Percentiles rank a stretch among this genome's conserved stretches.
phyloP scores from a whole-genome alignment of 2,888 invertebrate species.

The Carcina quercana region DNA sequence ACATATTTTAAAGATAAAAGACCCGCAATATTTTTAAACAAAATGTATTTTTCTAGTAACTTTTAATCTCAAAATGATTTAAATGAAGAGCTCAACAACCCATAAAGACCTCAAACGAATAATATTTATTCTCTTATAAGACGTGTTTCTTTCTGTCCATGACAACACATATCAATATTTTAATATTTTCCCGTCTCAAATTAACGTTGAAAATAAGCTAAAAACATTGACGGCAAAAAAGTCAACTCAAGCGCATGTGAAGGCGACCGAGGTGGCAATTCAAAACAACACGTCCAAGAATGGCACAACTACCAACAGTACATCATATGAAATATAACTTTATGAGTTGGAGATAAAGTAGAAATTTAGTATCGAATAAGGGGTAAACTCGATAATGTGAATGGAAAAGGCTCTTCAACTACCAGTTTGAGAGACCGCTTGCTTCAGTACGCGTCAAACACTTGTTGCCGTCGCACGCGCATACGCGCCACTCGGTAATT shows the following conservation, averaged over 20 bases:
- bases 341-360: not conserved
- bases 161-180: not conserved
- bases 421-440: conserved; percentile 59
- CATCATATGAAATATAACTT: conserved; percentile 13
- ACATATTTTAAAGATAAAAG: too few relatives aligned
- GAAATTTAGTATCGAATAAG: conserved; percentile 19
- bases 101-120: too few relatives aligned
- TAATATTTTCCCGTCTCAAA: not conserved
- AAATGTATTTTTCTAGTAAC: too few relatives aligned
- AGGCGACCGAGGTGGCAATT: conserved; percentile 63
- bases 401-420: conserved; percentile 58
- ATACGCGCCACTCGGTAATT: conserved; percentile 45
- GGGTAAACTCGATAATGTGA: conserved; percentile 45
- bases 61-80: too few relatives aligned
- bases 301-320: conserved; percentile 19
- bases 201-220: conserved; percentile 28
- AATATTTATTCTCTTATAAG: too few relatives aligned
- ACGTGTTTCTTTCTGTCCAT: not conserved
- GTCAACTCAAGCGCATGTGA: conserved; percentile 61
- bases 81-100: too few relatives aligned
- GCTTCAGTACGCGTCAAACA: conserved; percentile 57
- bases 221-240: conserved; percentile 57
- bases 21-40: too few relatives aligned
- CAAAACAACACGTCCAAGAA: conserved; percentile 20
- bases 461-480: conserved; percentile 48